Evolutionary conservation across 2,888 invertebrate species (phyloP).

Genomic region (Nasonovia ribisnigri): DNA sequence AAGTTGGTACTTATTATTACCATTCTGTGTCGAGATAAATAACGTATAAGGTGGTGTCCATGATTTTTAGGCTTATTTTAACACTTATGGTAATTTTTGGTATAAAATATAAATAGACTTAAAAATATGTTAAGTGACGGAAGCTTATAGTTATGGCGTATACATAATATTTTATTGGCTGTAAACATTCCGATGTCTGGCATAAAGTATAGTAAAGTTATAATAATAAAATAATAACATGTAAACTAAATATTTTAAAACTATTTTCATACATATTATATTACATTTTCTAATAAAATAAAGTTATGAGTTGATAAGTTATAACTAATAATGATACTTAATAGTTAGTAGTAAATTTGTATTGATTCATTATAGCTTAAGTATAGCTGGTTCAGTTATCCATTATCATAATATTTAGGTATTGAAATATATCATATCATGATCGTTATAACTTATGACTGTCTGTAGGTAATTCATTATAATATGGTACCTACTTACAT

Average conservation of each 20-base stretch:
- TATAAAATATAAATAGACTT: not conserved
- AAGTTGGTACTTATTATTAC: not conserved
- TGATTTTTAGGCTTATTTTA: not conserved
- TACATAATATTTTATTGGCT: not conserved
- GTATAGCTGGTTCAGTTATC: too few relatives aligned
- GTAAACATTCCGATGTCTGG: not conserved
- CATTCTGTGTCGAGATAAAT: not conserved
- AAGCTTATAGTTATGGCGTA: not conserved
- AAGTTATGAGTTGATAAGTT: not conserved
- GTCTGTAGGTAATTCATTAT: too few relatives aligned
- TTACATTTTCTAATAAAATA: not conserved
- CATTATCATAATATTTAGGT: too few relatives aligned
- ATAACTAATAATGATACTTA: not conserved
- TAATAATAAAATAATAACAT: not conserved
- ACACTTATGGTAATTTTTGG: not conserved
- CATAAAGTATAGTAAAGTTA: not conserved
- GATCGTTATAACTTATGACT: too few relatives aligned
- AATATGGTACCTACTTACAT: too few relatives aligned
- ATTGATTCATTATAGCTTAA: too few relatives aligned
- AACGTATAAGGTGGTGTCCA: not conserved
- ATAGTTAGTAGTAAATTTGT: not conserved
- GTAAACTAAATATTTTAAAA: not conserved
- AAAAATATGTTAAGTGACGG: not conserved
- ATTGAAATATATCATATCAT: too few relatives aligned
- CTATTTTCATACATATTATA: not conserved